Percentiles rank a stretch among this genome's conserved stretches.
Evolutionary conservation across 2,797 vertebrate genomes (phyloP).

Genomic region (Phrynocephalus guinanensis): DNA sequence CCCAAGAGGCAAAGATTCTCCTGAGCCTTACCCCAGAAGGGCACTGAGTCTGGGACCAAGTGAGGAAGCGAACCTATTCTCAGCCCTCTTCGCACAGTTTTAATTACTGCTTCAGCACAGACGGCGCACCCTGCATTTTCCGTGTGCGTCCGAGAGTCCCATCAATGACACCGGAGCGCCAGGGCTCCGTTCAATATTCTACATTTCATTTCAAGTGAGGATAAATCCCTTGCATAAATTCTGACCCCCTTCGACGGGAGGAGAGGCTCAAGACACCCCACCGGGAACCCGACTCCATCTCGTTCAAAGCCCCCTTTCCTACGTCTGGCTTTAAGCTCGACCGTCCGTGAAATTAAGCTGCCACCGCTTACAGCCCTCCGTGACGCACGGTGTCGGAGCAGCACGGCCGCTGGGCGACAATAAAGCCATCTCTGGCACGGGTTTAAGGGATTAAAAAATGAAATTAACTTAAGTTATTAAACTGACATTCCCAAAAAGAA

Average conservation of each 20-base stretch:
- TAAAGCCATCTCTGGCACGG: conserved; percentile 54
- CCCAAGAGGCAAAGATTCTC: too few relatives aligned
- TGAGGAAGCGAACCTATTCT: neutral
- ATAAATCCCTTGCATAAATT: neutral
- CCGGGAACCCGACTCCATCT: conserved; percentile 12
- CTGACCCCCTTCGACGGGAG: neutral
- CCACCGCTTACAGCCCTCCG: conserved; percentile 39
- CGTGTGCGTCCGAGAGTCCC: neutral
- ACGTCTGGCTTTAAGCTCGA: conserved; percentile 55
- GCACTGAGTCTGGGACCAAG: too few relatives aligned
- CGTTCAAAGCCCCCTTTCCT: conserved; percentile 35
- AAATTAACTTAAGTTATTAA: neutral
- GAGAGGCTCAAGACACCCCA: neutral
- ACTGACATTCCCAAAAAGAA: neutral
- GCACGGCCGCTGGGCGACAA: conserved; percentile 43
- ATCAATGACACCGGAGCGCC: neutral
- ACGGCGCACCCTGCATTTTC: neutral
- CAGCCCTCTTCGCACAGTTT: neutral
- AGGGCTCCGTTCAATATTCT: neutral
- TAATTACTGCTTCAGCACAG: neutral
- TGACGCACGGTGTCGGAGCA: conserved; percentile 52
- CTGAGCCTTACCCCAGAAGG: too few relatives aligned
- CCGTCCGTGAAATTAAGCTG: conserved; percentile 65
- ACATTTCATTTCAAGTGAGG: neutral
- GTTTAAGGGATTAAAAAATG: conserved; percentile 11